These are phyloP conservation scores for Atrina japonica DNA, from an alignment of 2,888 invertebrate species.

Conservation along the genomic window DNA sequence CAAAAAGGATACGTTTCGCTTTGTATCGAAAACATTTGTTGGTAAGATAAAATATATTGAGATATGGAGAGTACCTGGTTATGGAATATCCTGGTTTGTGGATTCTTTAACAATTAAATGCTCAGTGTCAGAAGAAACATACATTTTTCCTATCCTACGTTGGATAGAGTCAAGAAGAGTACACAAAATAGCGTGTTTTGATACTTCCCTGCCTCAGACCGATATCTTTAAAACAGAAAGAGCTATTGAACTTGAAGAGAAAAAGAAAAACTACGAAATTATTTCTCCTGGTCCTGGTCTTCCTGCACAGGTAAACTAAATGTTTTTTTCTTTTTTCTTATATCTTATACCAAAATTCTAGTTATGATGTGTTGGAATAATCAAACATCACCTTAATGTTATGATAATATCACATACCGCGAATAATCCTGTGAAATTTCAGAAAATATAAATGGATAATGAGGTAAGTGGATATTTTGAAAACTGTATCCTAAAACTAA, in stretches of 20 bases:
- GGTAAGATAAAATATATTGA: constrained; percentile 70
- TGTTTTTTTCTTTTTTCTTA: neutral
- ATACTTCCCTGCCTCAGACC: constrained; percentile 79
- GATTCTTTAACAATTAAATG: constrained; percentile 71
- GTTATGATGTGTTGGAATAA: too few species aligned
- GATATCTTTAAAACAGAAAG: constrained; percentile 77
- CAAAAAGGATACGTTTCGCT: constrained; percentile 72
- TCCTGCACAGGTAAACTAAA: constrained; percentile 63
- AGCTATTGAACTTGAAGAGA: constrained; percentile 75
- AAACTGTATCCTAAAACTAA: too few species aligned
- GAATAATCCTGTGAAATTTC: too few species aligned
- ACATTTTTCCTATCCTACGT: constrained; percentile 79
- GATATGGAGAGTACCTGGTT: constrained; percentile 77
- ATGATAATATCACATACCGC: too few species aligned
- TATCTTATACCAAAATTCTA: too few species aligned
- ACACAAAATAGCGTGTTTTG: constrained; percentile 78
- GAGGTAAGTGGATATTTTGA: too few species aligned
- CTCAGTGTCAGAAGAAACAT: constrained; percentile 59
- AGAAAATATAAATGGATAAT: too few species aligned
- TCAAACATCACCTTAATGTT: too few species aligned
- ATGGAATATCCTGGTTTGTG: constrained; percentile 79
- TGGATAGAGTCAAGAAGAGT: constrained; percentile 79
- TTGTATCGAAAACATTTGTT: constrained; percentile 43
- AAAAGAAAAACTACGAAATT: constrained; percentile 68
- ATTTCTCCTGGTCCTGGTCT: constrained; percentile 53